Conservation (phyloP, 2,113 vertebrate species). For the Notarius quadriscutis region DNA sequence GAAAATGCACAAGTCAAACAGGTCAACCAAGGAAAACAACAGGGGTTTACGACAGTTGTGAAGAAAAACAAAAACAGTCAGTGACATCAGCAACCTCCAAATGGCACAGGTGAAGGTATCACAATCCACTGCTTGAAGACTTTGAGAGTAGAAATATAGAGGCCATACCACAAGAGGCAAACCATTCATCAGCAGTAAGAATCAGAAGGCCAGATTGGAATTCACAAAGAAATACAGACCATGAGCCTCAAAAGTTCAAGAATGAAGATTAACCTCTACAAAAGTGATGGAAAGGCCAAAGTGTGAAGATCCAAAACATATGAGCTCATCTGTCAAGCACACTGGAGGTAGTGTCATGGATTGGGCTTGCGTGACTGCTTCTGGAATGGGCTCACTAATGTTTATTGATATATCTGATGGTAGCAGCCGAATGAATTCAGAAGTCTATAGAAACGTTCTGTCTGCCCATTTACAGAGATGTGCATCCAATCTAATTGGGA, state of each 20-base stretch:
- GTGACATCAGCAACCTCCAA: not conserved
- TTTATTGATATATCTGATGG: not conserved
- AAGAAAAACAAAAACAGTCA: not conserved
- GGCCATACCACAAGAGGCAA: too few species aligned
- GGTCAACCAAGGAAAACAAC: too few species aligned
- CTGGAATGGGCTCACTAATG: not conserved
- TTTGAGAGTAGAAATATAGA: too few species aligned
- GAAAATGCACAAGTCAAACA: too few species aligned
- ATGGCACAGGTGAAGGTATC: too few species aligned
- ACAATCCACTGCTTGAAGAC: too few species aligned
- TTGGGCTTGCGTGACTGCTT: not conserved
- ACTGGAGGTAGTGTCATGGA: not conserved
- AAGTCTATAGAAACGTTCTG: too few species aligned
- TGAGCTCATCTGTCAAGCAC: not conserved
- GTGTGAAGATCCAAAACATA: not conserved
- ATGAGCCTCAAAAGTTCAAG: too few species aligned
- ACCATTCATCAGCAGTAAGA: too few species aligned
- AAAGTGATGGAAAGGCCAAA: not conserved
- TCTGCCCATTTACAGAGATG: not conserved
- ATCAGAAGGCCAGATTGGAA: too few species aligned
- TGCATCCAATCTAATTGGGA: not conserved
- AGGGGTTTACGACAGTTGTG: not conserved
- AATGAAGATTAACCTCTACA: too few species aligned
- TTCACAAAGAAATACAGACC: too few species aligned
- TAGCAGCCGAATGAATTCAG: not conserved